phyloP scores from a whole-genome alignment of 2,113 vertebrate species.

The Aphyosemion australe region DNA sequence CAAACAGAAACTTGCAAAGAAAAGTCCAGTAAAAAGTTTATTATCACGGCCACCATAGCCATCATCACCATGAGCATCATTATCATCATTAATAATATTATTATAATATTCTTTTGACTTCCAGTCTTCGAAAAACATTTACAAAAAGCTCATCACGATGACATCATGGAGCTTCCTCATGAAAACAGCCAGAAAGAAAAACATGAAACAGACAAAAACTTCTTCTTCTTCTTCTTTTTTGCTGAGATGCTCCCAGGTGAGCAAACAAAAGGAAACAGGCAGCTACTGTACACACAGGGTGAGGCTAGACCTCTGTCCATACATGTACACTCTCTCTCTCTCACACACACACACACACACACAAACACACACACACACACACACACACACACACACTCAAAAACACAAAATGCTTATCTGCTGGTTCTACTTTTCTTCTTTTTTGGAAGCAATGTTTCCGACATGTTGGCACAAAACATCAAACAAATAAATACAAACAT shows the following conservation, averaged over 20 bases:
- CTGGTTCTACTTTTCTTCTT: conserved; percentile 83
- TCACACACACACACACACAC: conserved; percentile 69
- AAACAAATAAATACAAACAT: conserved; percentile 87
- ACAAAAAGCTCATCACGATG: conserved; percentile 88
- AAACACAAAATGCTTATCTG: conserved; percentile 86
- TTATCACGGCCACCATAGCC: conserved; percentile 71
- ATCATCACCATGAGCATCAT: conserved; percentile 35
- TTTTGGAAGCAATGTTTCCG: conserved; percentile 83
- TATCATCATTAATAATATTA: conserved; percentile 53
- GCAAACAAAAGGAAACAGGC: conserved; percentile 85
- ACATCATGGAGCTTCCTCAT: conserved; percentile 86
- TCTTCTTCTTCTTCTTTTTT: conserved; percentile 65
- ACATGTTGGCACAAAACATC: conserved; percentile 92
- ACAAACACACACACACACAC: conserved; percentile 82
- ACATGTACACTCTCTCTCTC: conserved; percentile 90
- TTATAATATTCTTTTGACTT: conserved; percentile 84
- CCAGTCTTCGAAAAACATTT: conserved; percentile 92
- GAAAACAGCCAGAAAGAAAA: conserved; percentile 71
- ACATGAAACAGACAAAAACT: conserved; percentile 83
- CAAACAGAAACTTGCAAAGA: background rate
- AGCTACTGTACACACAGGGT: conserved; percentile 87
- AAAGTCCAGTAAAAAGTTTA: conserved; percentile 95
- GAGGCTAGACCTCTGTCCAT: conserved; percentile 85
- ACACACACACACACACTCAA: conserved; percentile 80
- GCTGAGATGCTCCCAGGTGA: conserved; percentile 80